Conservation (phyloP, 2,888 invertebrate species). For the Drosophila mercatorum region DNA sequence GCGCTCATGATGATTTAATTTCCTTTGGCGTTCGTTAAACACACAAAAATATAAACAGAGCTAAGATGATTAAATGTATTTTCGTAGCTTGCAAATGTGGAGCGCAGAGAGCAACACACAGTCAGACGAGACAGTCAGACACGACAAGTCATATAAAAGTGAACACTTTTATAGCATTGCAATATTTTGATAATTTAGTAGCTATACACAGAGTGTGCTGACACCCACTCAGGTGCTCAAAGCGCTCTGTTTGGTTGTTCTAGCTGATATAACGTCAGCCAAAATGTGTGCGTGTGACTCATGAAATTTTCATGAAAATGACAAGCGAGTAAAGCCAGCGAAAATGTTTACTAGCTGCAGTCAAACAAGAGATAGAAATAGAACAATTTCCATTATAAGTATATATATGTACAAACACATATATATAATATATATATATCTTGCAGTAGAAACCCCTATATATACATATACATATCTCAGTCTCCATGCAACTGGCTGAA, state of each 20-base stretch:
- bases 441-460: conserved; percentile 14
- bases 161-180: conserved; percentile 61
- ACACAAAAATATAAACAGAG: conserved; percentile 27
- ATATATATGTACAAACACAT: neutral
- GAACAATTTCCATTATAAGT: conserved; percentile 5
- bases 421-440: conserved; percentile 16
- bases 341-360: conserved; percentile 29
- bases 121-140: neutral
- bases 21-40: conserved; percentile 51
- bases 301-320: conserved; percentile 30
- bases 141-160: conserved; percentile 34
- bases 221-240: conserved; percentile 62
- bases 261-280: conserved; percentile 30
- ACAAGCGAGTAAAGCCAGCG: conserved; percentile 24
- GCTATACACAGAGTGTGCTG: conserved; percentile 32
- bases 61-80: conserved; percentile 58
- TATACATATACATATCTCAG: conserved; percentile 15
- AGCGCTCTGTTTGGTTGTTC: neutral
- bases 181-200: conserved; percentile 74
- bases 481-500: conserved; percentile 12
- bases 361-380: conserved; percentile 25
- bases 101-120: conserved; percentile 20
- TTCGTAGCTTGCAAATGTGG: conserved; percentile 55
- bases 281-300: conserved; percentile 39
- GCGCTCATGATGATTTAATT: conserved; percentile 71